These are phyloP conservation scores for Arbacia lixula DNA, from an alignment of 53 echinoderm and acorn worm species.

Conservation along the genomic window DNA sequence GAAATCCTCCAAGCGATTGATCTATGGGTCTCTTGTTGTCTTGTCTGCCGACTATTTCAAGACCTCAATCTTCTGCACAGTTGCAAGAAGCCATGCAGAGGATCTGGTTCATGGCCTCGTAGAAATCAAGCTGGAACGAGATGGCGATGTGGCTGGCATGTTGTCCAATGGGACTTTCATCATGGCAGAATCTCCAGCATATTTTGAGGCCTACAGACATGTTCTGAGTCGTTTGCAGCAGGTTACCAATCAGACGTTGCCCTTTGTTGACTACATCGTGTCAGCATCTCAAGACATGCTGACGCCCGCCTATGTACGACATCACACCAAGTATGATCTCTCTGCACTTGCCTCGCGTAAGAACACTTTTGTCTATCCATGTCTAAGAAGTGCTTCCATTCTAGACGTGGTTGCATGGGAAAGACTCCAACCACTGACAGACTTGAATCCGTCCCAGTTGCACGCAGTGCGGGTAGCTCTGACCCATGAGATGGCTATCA, in stretches of 20 bases:
- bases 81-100: conserved; percentile 71
- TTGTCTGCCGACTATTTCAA: conserved; percentile 76
- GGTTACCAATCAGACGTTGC: conserved; percentile 56
- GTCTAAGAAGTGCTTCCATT: neutral
- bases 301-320: conserved; percentile 68
- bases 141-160: neutral
- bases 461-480: conserved; percentile 82
- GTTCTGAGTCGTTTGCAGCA: conserved; percentile 79
- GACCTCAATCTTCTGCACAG: conserved; percentile 67
- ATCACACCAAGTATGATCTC: conserved; percentile 43
- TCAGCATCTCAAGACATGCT: conserved; percentile 40
- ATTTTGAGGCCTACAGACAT: conserved; percentile 90
- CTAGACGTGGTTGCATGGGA: conserved; percentile 60
- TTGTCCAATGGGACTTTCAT: conserved; percentile 44
- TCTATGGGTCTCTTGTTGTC: conserved; percentile 79
- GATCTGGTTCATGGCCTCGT: conserved; percentile 62
- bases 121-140: conserved; percentile 33
- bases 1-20: conserved; percentile 77
- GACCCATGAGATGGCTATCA: conserved; percentile 82
- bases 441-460: conserved; percentile 77
- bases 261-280: conserved; percentile 78
- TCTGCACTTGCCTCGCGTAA: conserved; percentile 29
- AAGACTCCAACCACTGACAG: conserved; percentile 64
- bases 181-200: conserved; percentile 95
- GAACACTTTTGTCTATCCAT: neutral